Conservation (phyloP, 2,888 invertebrate genomes). For the Ormyrus labotus region DNA sequence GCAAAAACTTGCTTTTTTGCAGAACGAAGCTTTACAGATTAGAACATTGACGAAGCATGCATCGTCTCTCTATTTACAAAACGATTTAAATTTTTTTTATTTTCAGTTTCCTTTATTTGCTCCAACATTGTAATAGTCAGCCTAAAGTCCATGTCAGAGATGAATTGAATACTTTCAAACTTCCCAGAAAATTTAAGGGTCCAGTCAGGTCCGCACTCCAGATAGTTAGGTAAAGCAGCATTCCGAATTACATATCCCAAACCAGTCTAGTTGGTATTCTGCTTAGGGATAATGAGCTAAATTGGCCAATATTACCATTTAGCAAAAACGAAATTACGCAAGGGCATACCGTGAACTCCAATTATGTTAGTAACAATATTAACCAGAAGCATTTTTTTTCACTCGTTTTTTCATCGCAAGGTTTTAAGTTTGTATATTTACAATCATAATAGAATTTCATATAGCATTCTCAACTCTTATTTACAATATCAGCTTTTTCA, state of each 20-base stretch:
- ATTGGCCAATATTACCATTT: constrained; percentile 3
- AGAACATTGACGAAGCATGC: constrained; percentile 40
- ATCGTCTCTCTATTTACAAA: constrained; percentile 29
- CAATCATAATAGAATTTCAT: not conserved
- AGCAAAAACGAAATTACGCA: constrained; percentile 14
- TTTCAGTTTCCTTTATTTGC: not conserved
- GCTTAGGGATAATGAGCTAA: constrained; percentile 8
- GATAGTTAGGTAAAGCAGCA: constrained; percentile 61
- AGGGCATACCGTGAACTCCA: constrained; percentile 17
- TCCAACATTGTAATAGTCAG: not conserved
- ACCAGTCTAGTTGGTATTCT: constrained; percentile 53
- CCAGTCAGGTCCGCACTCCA: constrained; percentile 67
- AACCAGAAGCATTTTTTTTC: constrained; percentile 37
- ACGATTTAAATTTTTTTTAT: not conserved
- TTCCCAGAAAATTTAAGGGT: constrained; percentile 42
- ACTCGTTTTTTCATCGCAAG: not conserved
- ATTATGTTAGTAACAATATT: constrained; percentile 49
- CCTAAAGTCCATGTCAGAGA: constrained; percentile 5
- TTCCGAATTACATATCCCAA: constrained; percentile 53
- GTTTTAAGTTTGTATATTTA: not conserved
- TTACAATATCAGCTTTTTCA: constrained; percentile 19
- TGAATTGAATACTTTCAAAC: not conserved
- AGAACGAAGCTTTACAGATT: constrained; percentile 31
- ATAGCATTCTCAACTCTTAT: not conserved
- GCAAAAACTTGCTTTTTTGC: constrained; percentile 25